Evolutionary conservation across 2,888 invertebrate species (phyloP), one percentile per base, ranked within the genome.

Genomic region (Harpalus rubripes): DNA sequence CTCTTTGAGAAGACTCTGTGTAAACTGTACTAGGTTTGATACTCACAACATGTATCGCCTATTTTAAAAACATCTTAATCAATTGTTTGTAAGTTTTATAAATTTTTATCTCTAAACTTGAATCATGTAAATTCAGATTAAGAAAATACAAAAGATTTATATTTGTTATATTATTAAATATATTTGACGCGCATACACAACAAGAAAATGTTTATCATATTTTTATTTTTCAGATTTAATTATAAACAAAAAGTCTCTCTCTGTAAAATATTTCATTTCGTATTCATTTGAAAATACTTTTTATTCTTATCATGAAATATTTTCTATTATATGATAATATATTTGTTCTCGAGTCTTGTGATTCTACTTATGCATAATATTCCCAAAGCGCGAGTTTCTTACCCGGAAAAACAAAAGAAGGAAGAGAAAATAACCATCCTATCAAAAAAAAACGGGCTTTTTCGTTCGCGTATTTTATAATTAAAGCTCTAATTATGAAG

Each of bases 301-400:
- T 80, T 80, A 59, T 80, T 80, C 58, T 80, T 59, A 80, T 61
- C 61, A 80, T 80, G 59, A 80, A 80, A 80, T 80, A 80, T 80
- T 80, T 80, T 80, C 80, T 61, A 61, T 80, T 80, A 61, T 80
- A 80, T 80, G 80, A 80, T 80, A 80, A 80, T 61, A 80, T 80
- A 80, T 80, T 32, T 61, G 39, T 12, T 22, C 41, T 58, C 59
- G 80, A 58, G n/a, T 32, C 32, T 59, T 80, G 80, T 80, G 61
- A 80, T 80, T 80, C 41, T 61, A 80, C 80, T 80, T 80, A 80
- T 80, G 61, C 80, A 80, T 80, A 80, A 80, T 80, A 80, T 80
- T 16, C 80, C 61, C 80, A 10, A 22, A 16, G 59, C 80, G 80
- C 39, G n/a, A 61, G n/a, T 59, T 39, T 59, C 41, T 61, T 61